These are phyloP conservation scores for Seladonia tumulorum DNA, from an alignment of 2,888 invertebrate species.

Conservation along the genomic window DNA sequence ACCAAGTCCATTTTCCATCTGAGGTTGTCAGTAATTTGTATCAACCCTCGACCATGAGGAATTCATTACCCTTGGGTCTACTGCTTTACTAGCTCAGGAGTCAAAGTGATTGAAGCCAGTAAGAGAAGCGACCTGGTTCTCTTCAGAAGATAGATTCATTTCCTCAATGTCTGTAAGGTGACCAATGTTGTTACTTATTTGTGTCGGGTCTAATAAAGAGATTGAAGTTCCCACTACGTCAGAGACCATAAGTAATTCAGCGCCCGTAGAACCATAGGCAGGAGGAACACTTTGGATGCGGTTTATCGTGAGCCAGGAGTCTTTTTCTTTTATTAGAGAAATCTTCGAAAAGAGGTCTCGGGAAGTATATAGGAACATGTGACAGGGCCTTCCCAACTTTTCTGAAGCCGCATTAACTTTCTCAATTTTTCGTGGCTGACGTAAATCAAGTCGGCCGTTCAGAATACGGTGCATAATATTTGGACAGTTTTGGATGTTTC, in stretches of 20 bases:
- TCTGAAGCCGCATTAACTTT: background rate
- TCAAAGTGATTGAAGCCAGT: background rate
- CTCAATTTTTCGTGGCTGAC: constrained; percentile 2
- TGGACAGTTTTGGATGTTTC: background rate
- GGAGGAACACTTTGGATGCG: background rate
- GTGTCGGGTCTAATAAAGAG: background rate
- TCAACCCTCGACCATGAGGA: background rate
- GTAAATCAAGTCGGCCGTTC: background rate
- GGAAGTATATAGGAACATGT: background rate
- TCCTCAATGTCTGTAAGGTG: background rate
- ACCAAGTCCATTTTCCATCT: background rate
- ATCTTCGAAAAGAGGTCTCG: background rate
- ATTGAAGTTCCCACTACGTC: background rate
- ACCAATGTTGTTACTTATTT: background rate
- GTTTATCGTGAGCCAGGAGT: background rate
- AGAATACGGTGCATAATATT: background rate
- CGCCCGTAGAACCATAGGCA: background rate
- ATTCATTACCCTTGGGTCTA: background rate
- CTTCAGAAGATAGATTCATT: background rate
- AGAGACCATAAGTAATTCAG: background rate
- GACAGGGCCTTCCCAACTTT: background rate
- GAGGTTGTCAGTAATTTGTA: background rate
- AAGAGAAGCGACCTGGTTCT: background rate
- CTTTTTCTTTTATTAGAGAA: background rate
- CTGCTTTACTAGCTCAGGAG: background rate